Evolutionary conservation across 2,113 vertebrate species (phyloP).

Genomic region (Gila orcuttii): DNA sequence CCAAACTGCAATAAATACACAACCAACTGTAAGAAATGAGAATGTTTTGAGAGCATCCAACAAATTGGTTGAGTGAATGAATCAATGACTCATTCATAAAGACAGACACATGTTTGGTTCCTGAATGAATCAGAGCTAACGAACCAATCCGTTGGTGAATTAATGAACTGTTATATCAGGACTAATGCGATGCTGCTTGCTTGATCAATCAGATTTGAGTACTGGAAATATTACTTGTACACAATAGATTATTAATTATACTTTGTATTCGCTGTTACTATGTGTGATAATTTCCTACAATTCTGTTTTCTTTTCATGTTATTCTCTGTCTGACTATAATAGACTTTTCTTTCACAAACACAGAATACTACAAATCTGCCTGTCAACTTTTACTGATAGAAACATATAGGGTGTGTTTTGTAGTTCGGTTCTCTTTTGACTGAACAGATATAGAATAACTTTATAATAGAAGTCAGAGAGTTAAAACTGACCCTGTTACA

Average conservation of each 20-base stretch:
- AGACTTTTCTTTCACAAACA: background rate
- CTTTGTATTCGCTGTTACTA: background rate
- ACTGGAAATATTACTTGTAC: background rate
- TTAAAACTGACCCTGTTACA: too few relatives aligned
- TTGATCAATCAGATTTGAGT: too few relatives aligned
- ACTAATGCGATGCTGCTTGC: background rate
- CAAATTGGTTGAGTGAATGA: background rate
- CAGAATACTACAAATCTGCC: background rate
- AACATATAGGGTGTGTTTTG: too few relatives aligned
- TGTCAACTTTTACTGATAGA: too few relatives aligned
- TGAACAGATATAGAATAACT: too few relatives aligned
- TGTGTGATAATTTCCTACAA: background rate
- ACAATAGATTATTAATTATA: background rate
- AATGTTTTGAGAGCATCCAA: background rate
- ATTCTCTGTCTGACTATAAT: background rate
- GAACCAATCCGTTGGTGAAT: background rate
- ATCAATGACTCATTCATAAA: background rate
- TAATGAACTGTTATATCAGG: background rate
- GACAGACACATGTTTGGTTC: background rate
- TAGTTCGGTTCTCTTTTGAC: too few relatives aligned
- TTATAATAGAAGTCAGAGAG: too few relatives aligned
- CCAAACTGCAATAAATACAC: background rate
- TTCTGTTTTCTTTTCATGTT: background rate
- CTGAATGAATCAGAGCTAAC: background rate
- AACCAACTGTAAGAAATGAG: background rate